Evolutionary conservation across 2,113 vertebrate genomes (phyloP).

Genomic region (Pedionomus torquatus): DNA sequence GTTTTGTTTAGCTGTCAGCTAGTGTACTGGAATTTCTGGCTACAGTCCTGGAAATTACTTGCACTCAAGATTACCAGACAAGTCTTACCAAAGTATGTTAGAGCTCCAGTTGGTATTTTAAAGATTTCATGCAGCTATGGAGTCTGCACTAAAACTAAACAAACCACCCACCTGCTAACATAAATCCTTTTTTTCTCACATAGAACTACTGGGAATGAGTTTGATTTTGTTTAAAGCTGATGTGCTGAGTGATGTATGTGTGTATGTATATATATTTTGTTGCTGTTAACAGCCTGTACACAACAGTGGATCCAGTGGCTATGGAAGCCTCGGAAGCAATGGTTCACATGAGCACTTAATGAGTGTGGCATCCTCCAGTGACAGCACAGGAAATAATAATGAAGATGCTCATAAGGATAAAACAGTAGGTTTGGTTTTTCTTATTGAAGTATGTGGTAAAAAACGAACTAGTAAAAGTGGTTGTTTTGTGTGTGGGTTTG

Average conservation of each 20-base stretch:
- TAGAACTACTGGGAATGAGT: neutral
- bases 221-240: neutral
- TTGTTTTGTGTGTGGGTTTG: too few species aligned
- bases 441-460: neutral
- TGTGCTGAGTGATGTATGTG: neutral
- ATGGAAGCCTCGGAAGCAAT: slow-evolving; percentile 92
- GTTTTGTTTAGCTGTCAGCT: neutral
- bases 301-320: slow-evolving; percentile 93
- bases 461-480: neutral
- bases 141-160: neutral
- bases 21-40: neutral
- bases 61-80: neutral
- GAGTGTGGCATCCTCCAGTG: slow-evolving; percentile 91
- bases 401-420: slow-evolving; percentile 81
- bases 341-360: slow-evolving; percentile 89
- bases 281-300: slow-evolving; percentile 84
- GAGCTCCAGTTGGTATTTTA: neutral
- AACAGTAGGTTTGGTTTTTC: slow-evolving; percentile 77
- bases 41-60: neutral
- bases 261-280: neutral
- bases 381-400: slow-evolving; percentile 82
- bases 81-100: neutral
- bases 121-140: neutral
- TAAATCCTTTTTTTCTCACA: neutral
- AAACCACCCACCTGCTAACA: neutral